Percentiles rank a stretch among this genome's conserved stretches.
Conservation (phyloP, 2,797 vertebrate species). For the Petrocephalus schoutedeni region DNA sequence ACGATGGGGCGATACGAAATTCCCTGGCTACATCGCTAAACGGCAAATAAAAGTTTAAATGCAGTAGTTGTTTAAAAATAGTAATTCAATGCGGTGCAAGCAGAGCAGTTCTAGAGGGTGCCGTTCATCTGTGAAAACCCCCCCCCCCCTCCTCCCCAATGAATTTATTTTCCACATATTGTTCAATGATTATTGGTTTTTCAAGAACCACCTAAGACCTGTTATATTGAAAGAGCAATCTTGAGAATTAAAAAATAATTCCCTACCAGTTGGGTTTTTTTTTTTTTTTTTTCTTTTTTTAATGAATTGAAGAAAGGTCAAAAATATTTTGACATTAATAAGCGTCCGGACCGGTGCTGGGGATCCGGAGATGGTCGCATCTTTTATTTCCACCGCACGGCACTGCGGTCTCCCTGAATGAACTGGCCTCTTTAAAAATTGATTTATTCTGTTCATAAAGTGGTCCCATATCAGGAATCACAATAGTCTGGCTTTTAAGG, state of each 20-base stretch:
- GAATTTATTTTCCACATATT: background rate
- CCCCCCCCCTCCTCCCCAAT: background rate
- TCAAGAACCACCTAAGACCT: background rate
- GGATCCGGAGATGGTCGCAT: background rate
- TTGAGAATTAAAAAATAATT: constrained; percentile 7
- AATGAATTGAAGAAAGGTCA: background rate
- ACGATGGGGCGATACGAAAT: background rate
- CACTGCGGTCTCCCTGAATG: background rate
- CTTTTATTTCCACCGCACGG: background rate
- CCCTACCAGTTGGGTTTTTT: background rate
- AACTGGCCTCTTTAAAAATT: background rate
- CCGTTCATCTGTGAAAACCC: too few species aligned
- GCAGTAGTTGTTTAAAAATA: background rate
- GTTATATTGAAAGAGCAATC: background rate
- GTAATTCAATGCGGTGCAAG: background rate
- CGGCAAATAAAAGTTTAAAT: background rate
- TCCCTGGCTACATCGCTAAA: background rate
- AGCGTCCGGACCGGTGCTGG: background rate
- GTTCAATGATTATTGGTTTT: constrained; percentile 1
- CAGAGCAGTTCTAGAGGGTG: background rate
- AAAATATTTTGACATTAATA: constrained; percentile 12
- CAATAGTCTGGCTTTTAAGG: background rate
- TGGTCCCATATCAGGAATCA: background rate
- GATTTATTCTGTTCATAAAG: constrained; percentile 16
- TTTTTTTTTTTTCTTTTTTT: background rate